These are phyloP conservation scores for Amaurobius ferox DNA, from an alignment of 2,888 invertebrate species.

Conservation along the genomic window DNA sequence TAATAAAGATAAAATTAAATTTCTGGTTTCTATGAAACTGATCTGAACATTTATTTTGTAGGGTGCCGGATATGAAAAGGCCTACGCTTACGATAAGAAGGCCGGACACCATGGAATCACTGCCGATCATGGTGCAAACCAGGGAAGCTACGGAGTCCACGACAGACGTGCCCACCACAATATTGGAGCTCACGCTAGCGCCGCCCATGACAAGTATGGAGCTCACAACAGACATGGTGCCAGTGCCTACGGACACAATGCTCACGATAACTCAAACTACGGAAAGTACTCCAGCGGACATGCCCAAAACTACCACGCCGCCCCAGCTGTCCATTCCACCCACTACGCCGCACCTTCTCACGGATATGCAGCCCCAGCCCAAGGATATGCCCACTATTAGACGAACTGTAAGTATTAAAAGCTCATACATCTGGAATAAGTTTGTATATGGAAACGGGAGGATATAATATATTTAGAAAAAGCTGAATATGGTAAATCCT, in stretches of 20 bases:
- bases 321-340: constrained; percentile 23
- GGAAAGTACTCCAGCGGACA: constrained; percentile 51
- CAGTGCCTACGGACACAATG: constrained; percentile 36
- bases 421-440: no score
- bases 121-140: constrained; percentile 56
- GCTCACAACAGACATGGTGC: constrained; percentile 57
- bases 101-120: constrained; percentile 64
- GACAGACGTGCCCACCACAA: constrained; percentile 64
- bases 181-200: constrained; percentile 50
- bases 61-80: constrained; percentile 69
- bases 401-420: no score
- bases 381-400: no score
- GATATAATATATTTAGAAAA: no score
- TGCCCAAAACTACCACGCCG: constrained; percentile 50
- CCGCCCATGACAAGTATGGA: constrained; percentile 64
- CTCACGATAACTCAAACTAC: constrained; percentile 46
- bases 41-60: no score
- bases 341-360: background rate
- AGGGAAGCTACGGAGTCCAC: constrained; percentile 47
- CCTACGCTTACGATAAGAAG: constrained; percentile 71
- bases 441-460: no score
- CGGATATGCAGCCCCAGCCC: background rate
- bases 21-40: no score
- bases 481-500: no score
- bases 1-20: no score